phyloP scores from a whole-genome alignment of 1,140 invertebrate species.

The Coenobita brevimanus region DNA sequence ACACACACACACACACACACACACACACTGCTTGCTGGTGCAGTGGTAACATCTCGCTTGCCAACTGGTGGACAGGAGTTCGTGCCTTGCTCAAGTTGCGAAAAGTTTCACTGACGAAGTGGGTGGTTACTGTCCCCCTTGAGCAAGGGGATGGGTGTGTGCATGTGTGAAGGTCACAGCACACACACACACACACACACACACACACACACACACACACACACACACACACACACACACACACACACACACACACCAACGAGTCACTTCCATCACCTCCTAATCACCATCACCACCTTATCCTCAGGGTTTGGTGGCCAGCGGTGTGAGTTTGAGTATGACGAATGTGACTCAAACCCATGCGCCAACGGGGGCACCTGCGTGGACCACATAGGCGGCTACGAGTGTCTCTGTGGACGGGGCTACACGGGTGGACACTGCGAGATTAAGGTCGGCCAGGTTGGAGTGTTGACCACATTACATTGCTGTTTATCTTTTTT shows the following conservation, averaged over 20 bases:
- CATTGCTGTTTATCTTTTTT: neutral
- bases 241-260: neutral
- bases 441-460: constrained; percentile 86
- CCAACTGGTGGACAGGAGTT: too few species aligned
- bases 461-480: too few species aligned
- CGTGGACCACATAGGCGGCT: constrained; percentile 87
- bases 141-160: too few species aligned
- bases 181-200: too few species aligned
- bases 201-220: constrained; percentile 27
- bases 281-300: neutral
- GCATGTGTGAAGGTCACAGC: too few species aligned
- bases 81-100: too few species aligned
- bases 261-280: neutral
- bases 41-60: neutral
- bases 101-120: too few species aligned
- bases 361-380: constrained; percentile 73
- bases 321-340: constrained; percentile 68
- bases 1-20: too few species aligned
- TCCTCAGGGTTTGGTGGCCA: constrained; percentile 77
- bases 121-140: too few species aligned
- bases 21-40: too few species aligned
- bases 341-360: constrained; percentile 69
- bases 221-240: neutral
- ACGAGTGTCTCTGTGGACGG: constrained; percentile 80
- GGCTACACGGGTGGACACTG: constrained; percentile 88